Conservation (phyloP, 2,113 vertebrate genomes). For the Alethe castanea region DNA sequence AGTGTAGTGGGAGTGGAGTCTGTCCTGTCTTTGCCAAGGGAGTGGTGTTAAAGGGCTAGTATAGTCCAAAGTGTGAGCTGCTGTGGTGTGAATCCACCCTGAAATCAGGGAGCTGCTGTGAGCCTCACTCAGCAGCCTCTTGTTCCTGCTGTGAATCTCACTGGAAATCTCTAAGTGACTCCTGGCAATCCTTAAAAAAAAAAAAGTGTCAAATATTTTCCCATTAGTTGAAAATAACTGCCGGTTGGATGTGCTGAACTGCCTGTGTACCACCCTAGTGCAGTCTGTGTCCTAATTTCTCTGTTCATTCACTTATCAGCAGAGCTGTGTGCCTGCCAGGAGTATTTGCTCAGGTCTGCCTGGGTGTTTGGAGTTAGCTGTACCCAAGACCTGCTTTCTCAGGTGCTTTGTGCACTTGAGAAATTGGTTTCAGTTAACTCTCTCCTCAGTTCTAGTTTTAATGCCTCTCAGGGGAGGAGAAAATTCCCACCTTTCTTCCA, state of each 20-base stretch:
- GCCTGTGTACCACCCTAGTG: neutral
- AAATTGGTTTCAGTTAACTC: neutral
- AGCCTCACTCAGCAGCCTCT: neutral
- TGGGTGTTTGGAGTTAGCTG: fast-evolving
- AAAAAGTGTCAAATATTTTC: neutral
- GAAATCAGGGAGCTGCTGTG: neutral
- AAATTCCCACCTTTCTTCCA: neutral
- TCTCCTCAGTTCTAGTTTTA: neutral
- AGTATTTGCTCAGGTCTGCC: neutral
- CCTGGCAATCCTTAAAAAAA: neutral
- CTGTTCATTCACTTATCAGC: neutral
- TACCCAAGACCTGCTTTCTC: neutral
- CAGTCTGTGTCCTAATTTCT: neutral
- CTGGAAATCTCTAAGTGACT: neutral
- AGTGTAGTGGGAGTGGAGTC: neutral
- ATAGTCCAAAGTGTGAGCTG: fast-evolving
- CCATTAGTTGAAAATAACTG: neutral
- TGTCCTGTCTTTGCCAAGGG: neutral
- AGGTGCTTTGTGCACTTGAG: neutral
- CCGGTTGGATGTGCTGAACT: neutral
- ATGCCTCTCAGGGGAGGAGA: neutral
- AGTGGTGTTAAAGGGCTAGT: neutral
- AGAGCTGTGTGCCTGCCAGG: neutral
- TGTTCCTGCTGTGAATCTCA: neutral
- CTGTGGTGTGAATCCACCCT: neutral